Evolutionary conservation across 1,140 invertebrate genomes (phyloP).

Genomic region (Zaprionus taronus): DNA sequence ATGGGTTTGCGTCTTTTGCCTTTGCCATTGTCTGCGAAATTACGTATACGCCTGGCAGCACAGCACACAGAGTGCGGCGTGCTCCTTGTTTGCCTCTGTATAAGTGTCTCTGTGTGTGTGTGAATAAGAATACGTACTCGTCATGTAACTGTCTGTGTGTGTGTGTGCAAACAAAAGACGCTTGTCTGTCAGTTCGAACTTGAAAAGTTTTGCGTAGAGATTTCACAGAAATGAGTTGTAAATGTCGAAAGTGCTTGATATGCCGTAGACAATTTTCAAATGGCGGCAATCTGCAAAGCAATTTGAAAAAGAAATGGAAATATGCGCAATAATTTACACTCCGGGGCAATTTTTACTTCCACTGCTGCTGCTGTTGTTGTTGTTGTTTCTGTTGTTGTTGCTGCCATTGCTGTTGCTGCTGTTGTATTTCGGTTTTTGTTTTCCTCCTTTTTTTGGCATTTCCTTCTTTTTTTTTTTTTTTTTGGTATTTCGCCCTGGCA

Average conservation of each 20-base stretch:
- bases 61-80: slow-evolving; percentile 58
- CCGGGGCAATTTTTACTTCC: slow-evolving; percentile 68
- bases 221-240: slow-evolving; percentile 77
- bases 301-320: slow-evolving; percentile 79
- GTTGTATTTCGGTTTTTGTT: slow-evolving; percentile 23
- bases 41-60: slow-evolving; percentile 77
- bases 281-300: slow-evolving; percentile 78
- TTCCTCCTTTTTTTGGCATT: slow-evolving; percentile 5
- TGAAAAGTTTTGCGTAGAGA: slow-evolving; percentile 75
- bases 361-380: not conserved
- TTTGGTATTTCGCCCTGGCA: slow-evolving; percentile 46
- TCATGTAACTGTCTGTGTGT: slow-evolving; percentile 1
- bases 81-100: slow-evolving; percentile 31
- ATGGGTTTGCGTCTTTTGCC: slow-evolving; percentile 41
- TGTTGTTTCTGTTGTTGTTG: slow-evolving; percentile 16
- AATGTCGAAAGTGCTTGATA: slow-evolving; percentile 78
- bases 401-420: slow-evolving; percentile 6
- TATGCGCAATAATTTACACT: slow-evolving; percentile 82
- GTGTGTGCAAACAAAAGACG: slow-evolving; percentile 72
- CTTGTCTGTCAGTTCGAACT: slow-evolving; percentile 79
- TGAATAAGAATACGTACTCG: not conserved
- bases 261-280: slow-evolving; percentile 77
- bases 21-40: slow-evolving; percentile 74
- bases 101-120: slow-evolving; percentile 10
- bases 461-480: slow-evolving; percentile 36